These are phyloP conservation scores for Callionymus lyra DNA, from an alignment of 2,113 vertebrate genomes.

Conservation along the genomic window DNA sequence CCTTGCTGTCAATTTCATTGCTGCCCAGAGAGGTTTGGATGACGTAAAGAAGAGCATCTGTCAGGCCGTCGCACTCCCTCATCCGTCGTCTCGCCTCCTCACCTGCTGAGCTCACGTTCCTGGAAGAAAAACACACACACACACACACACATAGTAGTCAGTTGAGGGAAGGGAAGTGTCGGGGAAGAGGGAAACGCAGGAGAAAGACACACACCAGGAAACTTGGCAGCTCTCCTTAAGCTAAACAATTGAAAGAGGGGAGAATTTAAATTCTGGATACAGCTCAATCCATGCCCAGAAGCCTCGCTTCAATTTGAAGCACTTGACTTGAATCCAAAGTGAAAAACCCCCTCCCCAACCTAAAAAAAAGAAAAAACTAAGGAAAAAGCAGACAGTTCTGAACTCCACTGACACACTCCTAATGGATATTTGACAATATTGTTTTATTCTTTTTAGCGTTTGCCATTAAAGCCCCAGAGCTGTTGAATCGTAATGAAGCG, in stretches of 20 bases:
- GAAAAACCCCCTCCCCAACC: too few species aligned
- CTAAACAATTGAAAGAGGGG: slow-evolving; percentile 40
- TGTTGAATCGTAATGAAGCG: too few species aligned
- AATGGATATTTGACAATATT: too few species aligned
- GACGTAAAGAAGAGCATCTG: slow-evolving; percentile 92
- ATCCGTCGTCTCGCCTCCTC: slow-evolving; percentile 94
- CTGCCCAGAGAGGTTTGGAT: slow-evolving; percentile 96
- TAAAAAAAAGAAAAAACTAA: background rate
- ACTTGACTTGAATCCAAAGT: slow-evolving; percentile 44
- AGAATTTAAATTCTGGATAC: slow-evolving; percentile 49
- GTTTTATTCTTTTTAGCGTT: too few species aligned
- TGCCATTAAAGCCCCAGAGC: background rate
- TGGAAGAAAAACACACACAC: slow-evolving; percentile 55
- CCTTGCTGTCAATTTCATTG: slow-evolving; percentile 99
- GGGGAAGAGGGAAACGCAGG: slow-evolving; percentile 6
- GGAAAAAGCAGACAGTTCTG: background rate
- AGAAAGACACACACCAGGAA: slow-evolving; percentile 3
- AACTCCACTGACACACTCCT: too few species aligned
- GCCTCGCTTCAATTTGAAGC: slow-evolving; percentile 45
- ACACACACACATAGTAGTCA: slow-evolving; percentile 11
- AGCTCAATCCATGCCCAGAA: slow-evolving; percentile 40
- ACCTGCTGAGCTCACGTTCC: slow-evolving; percentile 96
- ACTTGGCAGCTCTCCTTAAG: slow-evolving; percentile 34
- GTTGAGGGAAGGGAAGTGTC: slow-evolving; percentile 9
- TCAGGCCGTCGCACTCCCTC: slow-evolving; percentile 96